Conservation (phyloP, 1,140 invertebrate genomes). For the Microplitis demolitor region DNA sequence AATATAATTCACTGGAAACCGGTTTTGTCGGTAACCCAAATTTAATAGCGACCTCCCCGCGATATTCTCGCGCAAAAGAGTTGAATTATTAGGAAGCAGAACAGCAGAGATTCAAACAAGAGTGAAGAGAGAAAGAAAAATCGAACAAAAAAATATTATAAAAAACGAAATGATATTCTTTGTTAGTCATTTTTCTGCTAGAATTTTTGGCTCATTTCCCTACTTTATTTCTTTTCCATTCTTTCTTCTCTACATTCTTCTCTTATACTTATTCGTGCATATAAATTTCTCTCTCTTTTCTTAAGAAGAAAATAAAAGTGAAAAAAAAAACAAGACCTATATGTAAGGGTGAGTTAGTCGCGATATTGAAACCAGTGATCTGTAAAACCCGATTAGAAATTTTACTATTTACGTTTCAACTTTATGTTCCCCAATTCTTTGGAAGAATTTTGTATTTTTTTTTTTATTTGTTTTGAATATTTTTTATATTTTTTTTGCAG, state of each 20-base stretch:
- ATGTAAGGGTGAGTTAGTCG: neutral
- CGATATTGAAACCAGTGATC: conserved; percentile 40
- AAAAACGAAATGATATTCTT: neutral
- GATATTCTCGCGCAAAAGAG: conserved; percentile 20
- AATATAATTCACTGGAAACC: conserved; percentile 28
- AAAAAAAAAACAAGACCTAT: neutral
- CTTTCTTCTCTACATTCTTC: conserved; percentile 5
- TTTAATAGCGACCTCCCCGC: conserved; percentile 23
- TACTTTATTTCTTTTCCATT: neutral
- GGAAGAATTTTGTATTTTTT: conserved; percentile 9
- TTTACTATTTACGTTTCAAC: conserved; percentile 12
- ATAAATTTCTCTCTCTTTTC: conserved; percentile 26
- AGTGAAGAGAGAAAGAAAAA: neutral
- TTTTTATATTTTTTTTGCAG: conserved; percentile 55
- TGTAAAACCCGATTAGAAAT: conserved; percentile 51
- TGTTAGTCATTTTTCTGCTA: neutral
- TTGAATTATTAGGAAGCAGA: conserved; percentile 26
- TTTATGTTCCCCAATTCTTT: neutral
- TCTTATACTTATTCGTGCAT: conserved; percentile 1
- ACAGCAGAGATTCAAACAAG: neutral
- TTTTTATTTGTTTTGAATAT: conserved; percentile 10
- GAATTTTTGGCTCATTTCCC: conserved; percentile 12
- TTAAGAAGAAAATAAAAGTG: neutral
- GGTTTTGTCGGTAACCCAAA: conserved; percentile 26
- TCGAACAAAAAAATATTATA: neutral